Evolutionary conservation across 2,797 vertebrate species (phyloP).

Genomic region (Streptopelia turtur): DNA sequence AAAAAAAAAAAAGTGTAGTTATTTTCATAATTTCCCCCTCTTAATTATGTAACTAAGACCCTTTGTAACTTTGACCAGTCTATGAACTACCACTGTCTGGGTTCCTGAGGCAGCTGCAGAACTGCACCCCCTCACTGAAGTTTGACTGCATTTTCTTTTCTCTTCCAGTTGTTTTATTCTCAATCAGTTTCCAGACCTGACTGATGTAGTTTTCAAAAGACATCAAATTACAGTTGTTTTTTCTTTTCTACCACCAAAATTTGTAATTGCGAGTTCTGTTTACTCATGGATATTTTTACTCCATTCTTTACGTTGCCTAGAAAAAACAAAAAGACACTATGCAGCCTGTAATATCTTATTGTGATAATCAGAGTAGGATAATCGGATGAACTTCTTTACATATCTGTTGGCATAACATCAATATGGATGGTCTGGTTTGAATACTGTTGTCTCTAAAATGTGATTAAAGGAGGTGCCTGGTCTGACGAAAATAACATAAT

Average conservation of each 20-base stretch:
- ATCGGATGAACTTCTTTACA: background rate
- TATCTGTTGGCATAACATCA: slow-evolving; percentile 13
- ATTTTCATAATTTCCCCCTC: background rate
- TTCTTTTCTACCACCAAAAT: background rate
- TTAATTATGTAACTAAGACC: background rate
- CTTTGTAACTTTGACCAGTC: background rate
- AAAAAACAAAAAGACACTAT: background rate
- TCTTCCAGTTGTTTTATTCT: background rate
- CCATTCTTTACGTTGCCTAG: background rate
- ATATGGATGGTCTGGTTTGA: background rate
- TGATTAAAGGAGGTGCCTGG: slow-evolving; percentile 25
- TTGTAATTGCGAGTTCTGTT: background rate
- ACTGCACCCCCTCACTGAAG: background rate
- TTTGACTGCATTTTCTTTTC: background rate
- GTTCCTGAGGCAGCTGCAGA: background rate
- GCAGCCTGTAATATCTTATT: background rate
- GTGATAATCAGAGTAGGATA: background rate
- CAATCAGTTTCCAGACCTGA: background rate
- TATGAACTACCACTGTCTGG: background rate
- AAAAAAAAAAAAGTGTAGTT: background rate
- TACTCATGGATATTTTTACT: background rate
- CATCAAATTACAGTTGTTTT: background rate
- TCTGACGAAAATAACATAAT: background rate
- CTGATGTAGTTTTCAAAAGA: background rate
- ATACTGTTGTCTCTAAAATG: slow-evolving; percentile 13